Evolutionary conservation across 2,113 vertebrate species (phyloP).

Genomic region (Suricata suricatta): DNA sequence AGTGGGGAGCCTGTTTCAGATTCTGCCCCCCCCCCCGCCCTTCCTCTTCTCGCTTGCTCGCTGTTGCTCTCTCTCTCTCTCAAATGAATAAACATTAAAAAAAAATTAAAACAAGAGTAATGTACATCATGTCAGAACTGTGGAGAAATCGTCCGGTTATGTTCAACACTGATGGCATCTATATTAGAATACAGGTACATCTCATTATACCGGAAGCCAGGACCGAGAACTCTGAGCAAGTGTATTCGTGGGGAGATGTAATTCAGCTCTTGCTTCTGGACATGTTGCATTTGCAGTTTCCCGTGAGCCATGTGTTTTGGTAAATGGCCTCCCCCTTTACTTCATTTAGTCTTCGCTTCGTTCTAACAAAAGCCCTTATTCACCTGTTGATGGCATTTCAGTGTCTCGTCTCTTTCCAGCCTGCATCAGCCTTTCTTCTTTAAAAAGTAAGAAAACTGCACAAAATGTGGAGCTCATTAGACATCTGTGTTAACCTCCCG

Average conservation of each 20-base stretch:
- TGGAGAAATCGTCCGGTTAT: background rate
- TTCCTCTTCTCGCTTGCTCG: too few relatives aligned
- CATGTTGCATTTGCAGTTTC: rapidly evolving
- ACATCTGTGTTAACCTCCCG: background rate
- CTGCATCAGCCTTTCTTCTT: background rate
- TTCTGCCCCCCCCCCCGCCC: too few relatives aligned
- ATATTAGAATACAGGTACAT: background rate
- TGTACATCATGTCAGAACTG: background rate
- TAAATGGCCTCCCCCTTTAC: rapidly evolving
- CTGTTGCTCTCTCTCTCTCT: too few relatives aligned
- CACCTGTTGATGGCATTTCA: background rate
- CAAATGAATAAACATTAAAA: too few relatives aligned
- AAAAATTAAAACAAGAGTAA: too few relatives aligned
- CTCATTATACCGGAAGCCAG: background rate
- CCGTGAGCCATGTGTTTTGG: rapidly evolving
- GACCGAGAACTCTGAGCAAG: background rate
- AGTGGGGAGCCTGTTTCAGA: too few relatives aligned
- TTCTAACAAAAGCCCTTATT: background rate
- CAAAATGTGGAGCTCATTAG: background rate
- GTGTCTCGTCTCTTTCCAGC: too few relatives aligned
- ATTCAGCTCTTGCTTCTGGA: rapidly evolving
- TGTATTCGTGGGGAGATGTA: rapidly evolving
- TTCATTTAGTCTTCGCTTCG: background rate
- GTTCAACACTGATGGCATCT: background rate
- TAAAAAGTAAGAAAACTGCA: background rate